A percentile compares a stretch with the other conserved stretches of the same genome.
Conservation (phyloP, 2,797 vertebrate species). For the Mormyrus hasselquistii region DNA sequence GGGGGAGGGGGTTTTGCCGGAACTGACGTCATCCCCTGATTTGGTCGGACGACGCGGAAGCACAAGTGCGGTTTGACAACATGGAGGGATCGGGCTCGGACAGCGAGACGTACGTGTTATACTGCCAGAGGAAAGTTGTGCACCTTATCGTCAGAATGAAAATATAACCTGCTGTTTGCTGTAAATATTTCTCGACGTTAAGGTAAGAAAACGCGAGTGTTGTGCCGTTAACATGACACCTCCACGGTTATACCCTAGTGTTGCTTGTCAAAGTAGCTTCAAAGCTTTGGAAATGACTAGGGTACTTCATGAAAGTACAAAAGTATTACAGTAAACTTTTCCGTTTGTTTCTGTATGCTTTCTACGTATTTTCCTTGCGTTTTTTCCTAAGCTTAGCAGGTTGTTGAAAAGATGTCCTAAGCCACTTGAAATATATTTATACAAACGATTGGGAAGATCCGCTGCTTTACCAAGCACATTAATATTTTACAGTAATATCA, state of each 20-base stretch:
- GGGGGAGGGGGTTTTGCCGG: not conserved
- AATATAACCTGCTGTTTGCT: not conserved
- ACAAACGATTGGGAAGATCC: not conserved
- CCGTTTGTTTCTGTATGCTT: not conserved
- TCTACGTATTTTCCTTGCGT: not conserved
- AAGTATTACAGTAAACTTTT: not conserved
- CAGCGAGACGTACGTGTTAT: no score
- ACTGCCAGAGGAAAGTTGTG: not conserved
- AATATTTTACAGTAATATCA: not conserved
- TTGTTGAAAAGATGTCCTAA: not conserved
- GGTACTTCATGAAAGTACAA: not conserved
- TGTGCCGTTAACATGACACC: not conserved
- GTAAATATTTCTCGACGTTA: not conserved
- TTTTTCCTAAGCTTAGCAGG: not conserved
- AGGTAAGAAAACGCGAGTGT: not conserved
- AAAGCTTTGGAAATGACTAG: not conserved
- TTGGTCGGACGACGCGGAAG: slow-evolving; percentile 19
- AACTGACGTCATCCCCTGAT: slow-evolving; percentile 5
- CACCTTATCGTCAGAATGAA: not conserved
- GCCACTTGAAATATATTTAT: not conserved
- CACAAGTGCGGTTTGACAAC: not conserved
- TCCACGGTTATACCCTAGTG: not conserved
- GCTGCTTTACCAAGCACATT: not conserved
- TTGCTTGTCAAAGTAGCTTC: not conserved
- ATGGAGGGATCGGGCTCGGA: not conserved